A percentile compares a stretch with the other conserved stretches of the same genome.
Evolutionary conservation across 2,888 invertebrate species (phyloP).

Genomic region (Monoplex corrugatus): DNA sequence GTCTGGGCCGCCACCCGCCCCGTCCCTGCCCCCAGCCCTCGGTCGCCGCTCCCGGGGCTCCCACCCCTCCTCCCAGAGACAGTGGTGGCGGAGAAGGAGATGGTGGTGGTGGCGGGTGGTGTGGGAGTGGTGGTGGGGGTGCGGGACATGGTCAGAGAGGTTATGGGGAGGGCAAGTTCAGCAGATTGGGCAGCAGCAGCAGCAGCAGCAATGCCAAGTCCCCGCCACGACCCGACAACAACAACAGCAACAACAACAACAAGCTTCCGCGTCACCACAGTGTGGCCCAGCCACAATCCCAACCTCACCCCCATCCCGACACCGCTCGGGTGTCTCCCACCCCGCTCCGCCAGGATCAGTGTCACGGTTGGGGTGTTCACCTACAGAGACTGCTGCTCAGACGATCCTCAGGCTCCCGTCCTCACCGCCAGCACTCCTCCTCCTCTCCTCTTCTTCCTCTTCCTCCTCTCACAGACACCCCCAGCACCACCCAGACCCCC

Average conservation of each 20-base stretch:
- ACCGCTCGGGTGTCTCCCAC: background rate
- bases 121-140: background rate
- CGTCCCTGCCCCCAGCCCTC: background rate
- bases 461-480: conserved; percentile 21
- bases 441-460: background rate
- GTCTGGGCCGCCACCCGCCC: conserved; percentile 46
- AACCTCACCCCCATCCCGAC: background rate
- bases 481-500: conserved; percentile 11
- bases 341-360: conserved; percentile 17
- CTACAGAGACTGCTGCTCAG: conserved; percentile 30
- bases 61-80: conserved; percentile 7
- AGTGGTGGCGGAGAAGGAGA: conserved; percentile 10
- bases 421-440: conserved; percentile 38
- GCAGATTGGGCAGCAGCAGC: too few relatives aligned
- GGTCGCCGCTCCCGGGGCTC: background rate
- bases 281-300: background rate
- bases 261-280: background rate
- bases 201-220: background rate
- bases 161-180: too few relatives aligned
- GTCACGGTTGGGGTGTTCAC: conserved; percentile 27
- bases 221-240: background rate
- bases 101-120: conserved; percentile 12
- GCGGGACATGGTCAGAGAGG: background rate
- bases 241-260: background rate
- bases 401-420: conserved; percentile 30